These are phyloP conservation scores for Excalfactoria chinensis DNA, from an alignment of 2,113 vertebrate species.

Conservation along the genomic window DNA sequence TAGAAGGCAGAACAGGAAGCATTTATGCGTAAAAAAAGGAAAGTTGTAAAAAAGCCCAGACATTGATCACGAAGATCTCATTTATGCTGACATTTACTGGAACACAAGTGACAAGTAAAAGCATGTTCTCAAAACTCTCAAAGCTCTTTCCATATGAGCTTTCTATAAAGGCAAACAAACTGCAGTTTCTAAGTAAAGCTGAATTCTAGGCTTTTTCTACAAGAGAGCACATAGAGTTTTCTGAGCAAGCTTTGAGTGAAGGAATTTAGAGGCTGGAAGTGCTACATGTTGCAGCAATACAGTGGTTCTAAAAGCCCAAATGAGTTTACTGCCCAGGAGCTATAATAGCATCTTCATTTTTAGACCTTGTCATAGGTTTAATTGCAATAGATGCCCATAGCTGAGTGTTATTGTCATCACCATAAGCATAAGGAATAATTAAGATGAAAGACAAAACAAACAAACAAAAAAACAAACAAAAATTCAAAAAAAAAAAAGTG, in stretches of 20 bases:
- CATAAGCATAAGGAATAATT: not conserved
- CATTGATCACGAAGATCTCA: slow-evolving; percentile 59
- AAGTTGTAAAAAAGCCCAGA: slow-evolving; percentile 53
- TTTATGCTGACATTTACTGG: slow-evolving; percentile 63
- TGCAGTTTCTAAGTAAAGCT: not conserved
- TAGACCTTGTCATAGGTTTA: not conserved
- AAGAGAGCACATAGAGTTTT: not conserved
- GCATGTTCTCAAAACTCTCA: slow-evolving; percentile 11
- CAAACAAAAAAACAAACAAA: not conserved
- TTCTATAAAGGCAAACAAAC: not conserved
- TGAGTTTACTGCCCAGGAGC: not conserved
- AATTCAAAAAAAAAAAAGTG: not conserved
- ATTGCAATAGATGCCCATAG: not conserved
- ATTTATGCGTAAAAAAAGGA: slow-evolving; percentile 50
- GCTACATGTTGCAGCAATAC: not conserved
- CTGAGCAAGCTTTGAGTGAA: not conserved
- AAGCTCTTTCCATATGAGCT: slow-evolving; percentile 13
- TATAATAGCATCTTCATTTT: not conserved
- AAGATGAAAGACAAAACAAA: not conserved
- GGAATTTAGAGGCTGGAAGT: not conserved
- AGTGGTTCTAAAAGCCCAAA: too few relatives aligned
- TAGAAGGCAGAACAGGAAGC: slow-evolving; percentile 67
- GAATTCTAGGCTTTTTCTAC: not conserved
- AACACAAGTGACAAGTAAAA: slow-evolving; percentile 51
- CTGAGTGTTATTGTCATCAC: not conserved